Evolutionary conservation across 2,888 invertebrate genomes (phyloP), one percentile per base, ranked within the genome.

Genomic region (Ctenicera cuprea): DNA sequence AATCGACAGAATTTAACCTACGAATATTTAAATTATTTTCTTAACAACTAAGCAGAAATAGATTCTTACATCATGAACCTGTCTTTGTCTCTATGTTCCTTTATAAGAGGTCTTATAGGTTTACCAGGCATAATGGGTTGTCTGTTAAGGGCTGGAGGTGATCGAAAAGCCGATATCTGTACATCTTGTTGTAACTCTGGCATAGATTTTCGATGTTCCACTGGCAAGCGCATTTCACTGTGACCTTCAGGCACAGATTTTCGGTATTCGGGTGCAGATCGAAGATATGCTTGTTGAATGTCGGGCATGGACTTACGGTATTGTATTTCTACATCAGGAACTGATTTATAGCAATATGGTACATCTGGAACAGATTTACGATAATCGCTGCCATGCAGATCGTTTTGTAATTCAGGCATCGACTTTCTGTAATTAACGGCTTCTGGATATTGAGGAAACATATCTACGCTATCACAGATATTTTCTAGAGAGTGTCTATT

Each of bases 71-170:
- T 72, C 72, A 80, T 67, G 52, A 76, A 78, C 30, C 76, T 74
- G 50, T 80, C 80, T 64, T 77, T 74, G 12, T 77, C 75, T 18
- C 71, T 50, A n/a, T 80, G 80, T 50, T 84, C 82, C 74, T 84
- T 83, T 48, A 72, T 71, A 3, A 81, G 72, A n/a, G 82, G 83
- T 73, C 90, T 87, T 77, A 90, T 83, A 12, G 91, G 91, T 83
- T 90, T 90, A 0, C 89, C 88, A 5, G 90, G 89, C 72, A 90
- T 90, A 76, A 89, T 88, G 1, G 90, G 90, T 22, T 88, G 88
- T 71, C 80, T 80, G 54, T 81, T 82, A 20, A 68, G 43, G 16
- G 79, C 74, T 0, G 86, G 86, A 1, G 87, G 86, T 20, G 85
- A 85, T 72, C 81, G 80, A 72, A 89, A 85, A 69, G 86, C 83